Conservation (phyloP, 2,113 vertebrate species). For the Phoenicopterus ruber region DNA sequence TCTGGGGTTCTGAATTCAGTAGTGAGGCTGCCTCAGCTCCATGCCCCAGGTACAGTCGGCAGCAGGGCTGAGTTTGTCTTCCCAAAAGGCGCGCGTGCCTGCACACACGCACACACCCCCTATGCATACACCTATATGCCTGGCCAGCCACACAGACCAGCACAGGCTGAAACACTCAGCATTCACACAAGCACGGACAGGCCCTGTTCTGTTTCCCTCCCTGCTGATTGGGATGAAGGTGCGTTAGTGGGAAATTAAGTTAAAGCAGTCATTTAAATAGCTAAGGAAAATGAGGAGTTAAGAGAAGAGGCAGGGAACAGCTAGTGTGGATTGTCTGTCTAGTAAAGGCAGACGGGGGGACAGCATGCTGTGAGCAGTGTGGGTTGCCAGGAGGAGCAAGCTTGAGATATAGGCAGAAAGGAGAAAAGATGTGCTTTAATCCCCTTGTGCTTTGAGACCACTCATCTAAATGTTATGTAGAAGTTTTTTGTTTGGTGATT, state of each 20-base stretch:
- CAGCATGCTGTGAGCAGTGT: not conserved
- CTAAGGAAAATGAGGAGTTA: not conserved
- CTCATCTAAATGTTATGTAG: not conserved
- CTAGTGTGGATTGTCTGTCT: too few species aligned
- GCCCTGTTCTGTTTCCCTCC: not conserved
- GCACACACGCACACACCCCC: accelerated
- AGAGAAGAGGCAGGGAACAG: not conserved
- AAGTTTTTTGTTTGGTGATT: not conserved
- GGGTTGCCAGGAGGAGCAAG: not conserved
- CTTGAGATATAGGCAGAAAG: not conserved
- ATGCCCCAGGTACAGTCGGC: not conserved
- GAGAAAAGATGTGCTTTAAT: not conserved
- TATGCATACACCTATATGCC: accelerated
- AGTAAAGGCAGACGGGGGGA: not conserved
- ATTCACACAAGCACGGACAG: not conserved
- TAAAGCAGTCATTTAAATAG: not conserved
- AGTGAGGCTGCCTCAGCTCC: not conserved
- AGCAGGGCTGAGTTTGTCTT: not conserved
- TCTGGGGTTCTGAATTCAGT: not conserved
- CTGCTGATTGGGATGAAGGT: not conserved
- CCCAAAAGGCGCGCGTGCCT: accelerated
- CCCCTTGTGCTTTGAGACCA: not conserved
- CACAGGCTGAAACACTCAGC: not conserved
- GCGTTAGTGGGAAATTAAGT: not conserved
- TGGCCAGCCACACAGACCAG: not conserved